phyloP scores from a whole-genome alignment of 2,113 vertebrate genomes.

The Zosterops japonicus region DNA sequence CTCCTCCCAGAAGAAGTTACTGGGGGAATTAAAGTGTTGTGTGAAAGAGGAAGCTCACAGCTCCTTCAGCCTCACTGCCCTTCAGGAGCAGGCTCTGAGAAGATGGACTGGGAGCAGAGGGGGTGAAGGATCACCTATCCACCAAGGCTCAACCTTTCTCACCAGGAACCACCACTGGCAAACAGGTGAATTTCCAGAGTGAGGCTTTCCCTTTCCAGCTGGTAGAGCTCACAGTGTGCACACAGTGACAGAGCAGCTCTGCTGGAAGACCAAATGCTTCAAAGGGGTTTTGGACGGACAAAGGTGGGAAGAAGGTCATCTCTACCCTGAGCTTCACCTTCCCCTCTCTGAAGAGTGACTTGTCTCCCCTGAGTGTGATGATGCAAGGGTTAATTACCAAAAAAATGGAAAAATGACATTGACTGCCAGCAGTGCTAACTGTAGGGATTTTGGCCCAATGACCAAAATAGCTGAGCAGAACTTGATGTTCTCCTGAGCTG shows the following conservation, averaged over 20 bases:
- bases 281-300: background rate
- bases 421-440: background rate
- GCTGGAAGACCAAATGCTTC: background rate
- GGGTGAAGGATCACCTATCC: background rate
- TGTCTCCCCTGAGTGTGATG: fast-evolving
- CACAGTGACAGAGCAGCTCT: background rate
- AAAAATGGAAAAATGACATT: background rate
- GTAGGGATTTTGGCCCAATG: background rate
- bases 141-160: background rate
- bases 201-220: background rate
- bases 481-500: background rate
- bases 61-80: background rate
- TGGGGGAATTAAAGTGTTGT: background rate
- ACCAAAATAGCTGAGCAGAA: background rate
- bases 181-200: background rate
- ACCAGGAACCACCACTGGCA: background rate
- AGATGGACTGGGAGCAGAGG: background rate
- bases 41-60: background rate
- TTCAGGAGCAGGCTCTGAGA: background rate
- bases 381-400: background rate
- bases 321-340: background rate
- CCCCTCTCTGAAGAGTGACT: background rate
- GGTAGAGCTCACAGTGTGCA: background rate
- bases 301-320: background rate
- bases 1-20: background rate